phyloP scores from a whole-genome alignment of 2,113 vertebrate species.

The Herpailurus yagouaroundi region DNA sequence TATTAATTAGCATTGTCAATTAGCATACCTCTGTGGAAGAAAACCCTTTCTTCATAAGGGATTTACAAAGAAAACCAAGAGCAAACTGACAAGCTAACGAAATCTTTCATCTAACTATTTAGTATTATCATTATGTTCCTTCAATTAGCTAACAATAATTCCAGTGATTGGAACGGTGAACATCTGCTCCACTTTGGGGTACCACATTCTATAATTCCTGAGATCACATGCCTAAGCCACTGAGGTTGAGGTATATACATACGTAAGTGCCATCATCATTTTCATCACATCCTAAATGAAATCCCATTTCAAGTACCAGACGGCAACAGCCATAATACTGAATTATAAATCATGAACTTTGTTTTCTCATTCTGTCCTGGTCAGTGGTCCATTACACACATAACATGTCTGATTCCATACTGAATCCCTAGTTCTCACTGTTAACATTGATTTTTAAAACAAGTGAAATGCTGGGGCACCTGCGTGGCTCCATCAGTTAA shows the following conservation, averaged over 20 bases:
- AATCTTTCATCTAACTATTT: not conserved
- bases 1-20: conserved; percentile 26
- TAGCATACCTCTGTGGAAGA: not conserved
- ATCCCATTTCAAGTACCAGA: not conserved
- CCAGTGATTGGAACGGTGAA: not conserved
- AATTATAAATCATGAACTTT: conserved; percentile 25
- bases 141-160: not conserved
- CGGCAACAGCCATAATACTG: not conserved
- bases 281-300: not conserved
- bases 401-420: not conserved
- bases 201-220: not conserved
- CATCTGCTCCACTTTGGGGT: not conserved
- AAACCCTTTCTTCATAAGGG: not conserved
- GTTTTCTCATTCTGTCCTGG: conserved; percentile 32
- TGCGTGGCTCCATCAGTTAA: too few relatives aligned
- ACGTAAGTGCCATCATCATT: not conserved
- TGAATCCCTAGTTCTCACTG: not conserved
- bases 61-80: not conserved
- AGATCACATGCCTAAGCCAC: not conserved
- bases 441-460: not conserved
- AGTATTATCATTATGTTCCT: not conserved
- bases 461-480: too few relatives aligned
- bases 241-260: not conserved
- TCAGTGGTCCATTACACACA: not conserved
- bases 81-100: not conserved